These are phyloP conservation scores for Merluccius polli DNA, from an alignment of 2,797 vertebrate species.

Conservation along the genomic window DNA sequence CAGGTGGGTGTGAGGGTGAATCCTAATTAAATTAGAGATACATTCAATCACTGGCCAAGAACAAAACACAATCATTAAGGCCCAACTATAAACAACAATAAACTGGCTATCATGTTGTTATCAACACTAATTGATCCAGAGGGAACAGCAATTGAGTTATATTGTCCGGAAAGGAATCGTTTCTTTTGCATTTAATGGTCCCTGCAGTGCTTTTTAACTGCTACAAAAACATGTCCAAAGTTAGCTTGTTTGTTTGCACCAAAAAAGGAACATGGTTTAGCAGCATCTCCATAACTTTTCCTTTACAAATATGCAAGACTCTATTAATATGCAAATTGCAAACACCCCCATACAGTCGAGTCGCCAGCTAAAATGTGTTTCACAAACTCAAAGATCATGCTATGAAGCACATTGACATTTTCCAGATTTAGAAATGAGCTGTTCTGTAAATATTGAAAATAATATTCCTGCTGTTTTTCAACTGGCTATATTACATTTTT, in stretches of 20 bases:
- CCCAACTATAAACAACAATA: conserved; percentile 28
- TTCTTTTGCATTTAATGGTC: background rate
- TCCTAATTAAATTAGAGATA: conserved; percentile 49
- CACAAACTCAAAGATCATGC: background rate
- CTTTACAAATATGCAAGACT: background rate
- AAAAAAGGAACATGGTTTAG: background rate
- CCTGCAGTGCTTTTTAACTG: background rate
- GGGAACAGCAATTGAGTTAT: conserved; percentile 20
- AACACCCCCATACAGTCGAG: background rate
- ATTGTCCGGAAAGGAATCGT: background rate
- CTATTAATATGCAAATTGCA: background rate
- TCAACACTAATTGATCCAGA: conserved; percentile 48
- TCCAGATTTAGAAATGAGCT: background rate
- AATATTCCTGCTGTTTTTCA: background rate
- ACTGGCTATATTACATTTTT: background rate
- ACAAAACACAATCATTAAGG: conserved; percentile 59
- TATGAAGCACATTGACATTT: background rate
- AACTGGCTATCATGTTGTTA: conserved; percentile 42
- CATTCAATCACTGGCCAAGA: conserved; percentile 53
- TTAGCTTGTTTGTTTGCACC: background rate
- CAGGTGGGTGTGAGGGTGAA: conserved; percentile 32
- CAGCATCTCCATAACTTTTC: background rate
- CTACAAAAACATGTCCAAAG: background rate
- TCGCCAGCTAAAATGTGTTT: background rate
- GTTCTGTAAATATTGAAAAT: background rate